Conservation (phyloP, 2,888 invertebrate genomes). For the Suillia variegata region DNA sequence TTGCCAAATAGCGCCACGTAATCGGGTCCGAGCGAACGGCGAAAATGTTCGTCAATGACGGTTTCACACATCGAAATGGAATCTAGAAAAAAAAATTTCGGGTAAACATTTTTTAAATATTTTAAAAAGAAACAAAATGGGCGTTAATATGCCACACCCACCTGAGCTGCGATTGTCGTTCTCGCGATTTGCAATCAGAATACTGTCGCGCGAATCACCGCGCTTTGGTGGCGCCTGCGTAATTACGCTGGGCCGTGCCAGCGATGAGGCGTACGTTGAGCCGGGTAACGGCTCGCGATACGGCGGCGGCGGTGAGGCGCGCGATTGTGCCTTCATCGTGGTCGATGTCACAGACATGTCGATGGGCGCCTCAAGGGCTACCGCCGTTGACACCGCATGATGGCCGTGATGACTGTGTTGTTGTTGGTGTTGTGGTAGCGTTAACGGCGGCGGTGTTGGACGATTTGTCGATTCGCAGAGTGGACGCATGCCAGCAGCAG, state of each 20-base stretch:
- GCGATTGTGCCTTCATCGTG: slow-evolving; percentile 48
- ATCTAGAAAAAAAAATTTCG: slow-evolving; percentile 61
- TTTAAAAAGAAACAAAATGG: too few relatives aligned
- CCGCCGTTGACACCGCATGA: slow-evolving; percentile 17
- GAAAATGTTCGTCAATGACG: slow-evolving; percentile 94
- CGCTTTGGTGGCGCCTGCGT: slow-evolving; percentile 64
- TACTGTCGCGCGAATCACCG: slow-evolving; percentile 46
- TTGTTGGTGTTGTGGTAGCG: slow-evolving; percentile 20
- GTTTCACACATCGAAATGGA: slow-evolving; percentile 77
- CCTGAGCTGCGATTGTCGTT: slow-evolving; percentile 54
- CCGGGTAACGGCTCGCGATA: slow-evolving; percentile 59
- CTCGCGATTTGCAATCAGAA: slow-evolving; percentile 45
- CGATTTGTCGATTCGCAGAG: slow-evolving; percentile 44
- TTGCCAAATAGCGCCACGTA: slow-evolving; percentile 74
- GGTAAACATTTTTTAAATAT: neutral
- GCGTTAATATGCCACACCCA: too few relatives aligned
- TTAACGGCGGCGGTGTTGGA: slow-evolving; percentile 31
- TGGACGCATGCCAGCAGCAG: slow-evolving; percentile 33
- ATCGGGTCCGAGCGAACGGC: slow-evolving; percentile 85
- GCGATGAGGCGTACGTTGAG: slow-evolving; percentile 49
- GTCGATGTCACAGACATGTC: slow-evolving; percentile 60
- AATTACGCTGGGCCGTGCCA: slow-evolving; percentile 68
- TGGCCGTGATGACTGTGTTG: slow-evolving; percentile 25
- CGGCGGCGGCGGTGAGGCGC: slow-evolving; percentile 58
- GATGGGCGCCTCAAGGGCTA: slow-evolving; percentile 55